Conservation (phyloP, 2,888 invertebrate species). For the Horisme vitalbata region DNA sequence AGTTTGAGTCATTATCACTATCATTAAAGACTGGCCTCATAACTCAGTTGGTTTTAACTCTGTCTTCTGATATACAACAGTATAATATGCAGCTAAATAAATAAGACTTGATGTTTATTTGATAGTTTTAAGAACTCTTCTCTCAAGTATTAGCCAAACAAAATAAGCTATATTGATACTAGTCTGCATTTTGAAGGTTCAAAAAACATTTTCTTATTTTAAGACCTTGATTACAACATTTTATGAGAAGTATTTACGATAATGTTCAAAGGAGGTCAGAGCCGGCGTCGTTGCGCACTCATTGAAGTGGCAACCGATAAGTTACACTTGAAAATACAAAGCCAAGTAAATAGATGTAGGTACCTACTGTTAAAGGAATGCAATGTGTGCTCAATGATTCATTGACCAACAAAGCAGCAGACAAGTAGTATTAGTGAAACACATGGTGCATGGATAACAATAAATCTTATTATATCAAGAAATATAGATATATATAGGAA, state of each 20-base stretch:
- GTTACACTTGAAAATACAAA: constrained; percentile 16
- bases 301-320: constrained; percentile 18
- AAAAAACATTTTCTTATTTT: constrained; percentile 8
- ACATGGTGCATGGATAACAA: too few relatives aligned
- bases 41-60: too few relatives aligned
- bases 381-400: not conserved
- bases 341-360: constrained; percentile 4
- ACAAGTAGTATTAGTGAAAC: too few relatives aligned
- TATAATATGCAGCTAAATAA: too few relatives aligned
- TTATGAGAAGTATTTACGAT: constrained; percentile 13
- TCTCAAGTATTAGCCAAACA: constrained; percentile 85
- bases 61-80: too few relatives aligned
- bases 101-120: too few relatives aligned
- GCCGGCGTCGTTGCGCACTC: constrained; percentile 10
- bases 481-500: too few relatives aligned
- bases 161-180: constrained; percentile 14
- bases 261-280: constrained; percentile 17
- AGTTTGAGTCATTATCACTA: too few relatives aligned
- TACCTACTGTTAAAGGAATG: not conserved
- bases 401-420: not conserved
- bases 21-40: too few relatives aligned
- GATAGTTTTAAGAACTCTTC: too few relatives aligned
- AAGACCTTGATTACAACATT: constrained; percentile 13
- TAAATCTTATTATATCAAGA: too few relatives aligned
- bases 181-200: not conserved